phyloP scores from a whole-genome alignment of 92 coral and sea anemone genomes.

The Chrysogorgia sp. region DNA sequence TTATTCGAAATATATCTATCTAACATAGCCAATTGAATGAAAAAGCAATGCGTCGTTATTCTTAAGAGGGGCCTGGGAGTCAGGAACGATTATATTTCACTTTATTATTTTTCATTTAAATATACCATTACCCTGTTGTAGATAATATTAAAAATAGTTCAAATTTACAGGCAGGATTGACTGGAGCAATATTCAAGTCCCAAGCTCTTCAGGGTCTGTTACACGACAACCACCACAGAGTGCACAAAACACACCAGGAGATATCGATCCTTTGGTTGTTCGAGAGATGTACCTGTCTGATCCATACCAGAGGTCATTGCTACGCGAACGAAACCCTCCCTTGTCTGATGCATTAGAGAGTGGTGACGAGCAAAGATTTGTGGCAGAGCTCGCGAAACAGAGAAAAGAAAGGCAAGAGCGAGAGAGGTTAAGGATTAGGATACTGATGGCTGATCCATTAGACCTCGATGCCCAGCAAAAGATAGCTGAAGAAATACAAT shows the following conservation, averaged over 20 bases:
- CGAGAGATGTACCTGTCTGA: constrained; percentile 85
- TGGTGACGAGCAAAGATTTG: constrained; percentile 74
- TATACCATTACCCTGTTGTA: background rate
- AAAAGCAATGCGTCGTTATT: too few relatives aligned
- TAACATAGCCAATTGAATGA: too few relatives aligned
- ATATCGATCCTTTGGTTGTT: constrained; percentile 74
- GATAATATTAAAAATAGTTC: constrained; percentile 19
- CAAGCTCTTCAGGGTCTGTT: constrained; percentile 19
- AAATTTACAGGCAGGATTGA: constrained; percentile 72
- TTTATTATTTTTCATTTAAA: too few relatives aligned
- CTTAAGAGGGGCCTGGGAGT: too few relatives aligned
- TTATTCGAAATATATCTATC: too few relatives aligned
- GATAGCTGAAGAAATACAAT: constrained; percentile 93
- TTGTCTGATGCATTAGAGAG: constrained; percentile 84
- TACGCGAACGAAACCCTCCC: constrained; percentile 91
- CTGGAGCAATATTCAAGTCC: constrained; percentile 79
- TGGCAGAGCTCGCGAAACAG: constrained; percentile 73
- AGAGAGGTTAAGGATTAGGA: constrained; percentile 82
- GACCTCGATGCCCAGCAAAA: constrained; percentile 90
- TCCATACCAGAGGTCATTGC: constrained; percentile 81
- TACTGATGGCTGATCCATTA: constrained; percentile 89
- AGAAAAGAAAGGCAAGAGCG: constrained; percentile 77
- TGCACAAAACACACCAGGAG: constrained; percentile 42
- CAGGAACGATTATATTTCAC: too few relatives aligned
- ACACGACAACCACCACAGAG: constrained; percentile 38